Evolutionary conservation across 2,797 vertebrate genomes (phyloP).

Genomic region (Smutsia temminckii): DNA sequence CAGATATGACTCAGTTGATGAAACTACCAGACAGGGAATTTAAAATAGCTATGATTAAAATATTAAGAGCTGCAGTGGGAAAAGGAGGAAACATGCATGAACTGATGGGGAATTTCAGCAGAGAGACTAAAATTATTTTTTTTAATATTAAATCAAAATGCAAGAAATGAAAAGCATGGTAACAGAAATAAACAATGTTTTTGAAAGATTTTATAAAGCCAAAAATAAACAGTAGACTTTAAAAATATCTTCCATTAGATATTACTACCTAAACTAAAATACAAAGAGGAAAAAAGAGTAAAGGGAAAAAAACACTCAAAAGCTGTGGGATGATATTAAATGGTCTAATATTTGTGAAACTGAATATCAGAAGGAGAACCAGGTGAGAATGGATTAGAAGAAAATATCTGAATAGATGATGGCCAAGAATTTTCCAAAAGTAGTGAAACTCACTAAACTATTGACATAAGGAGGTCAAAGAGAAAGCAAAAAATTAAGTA

Average conservation of each 20-base stretch:
- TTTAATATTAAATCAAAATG: background rate
- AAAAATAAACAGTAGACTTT: background rate
- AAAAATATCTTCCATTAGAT: background rate
- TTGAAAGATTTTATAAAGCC: background rate
- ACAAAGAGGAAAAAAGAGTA: background rate
- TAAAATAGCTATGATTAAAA: background rate
- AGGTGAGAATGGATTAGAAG: background rate
- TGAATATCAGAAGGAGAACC: background rate
- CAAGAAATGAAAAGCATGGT: background rate
- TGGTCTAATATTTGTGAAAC: background rate
- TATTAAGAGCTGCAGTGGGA: background rate
- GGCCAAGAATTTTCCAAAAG: background rate
- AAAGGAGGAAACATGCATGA: background rate
- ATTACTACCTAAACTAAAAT: background rate
- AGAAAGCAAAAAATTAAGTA: background rate
- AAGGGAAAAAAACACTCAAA: background rate
- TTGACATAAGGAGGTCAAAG: background rate
- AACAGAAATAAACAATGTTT: background rate
- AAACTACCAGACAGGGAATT: background rate
- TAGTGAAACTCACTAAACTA: background rate
- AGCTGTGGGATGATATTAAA: background rate
- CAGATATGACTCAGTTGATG: background rate
- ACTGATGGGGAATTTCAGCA: background rate
- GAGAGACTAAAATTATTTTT: background rate
- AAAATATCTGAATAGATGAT: background rate